These are phyloP conservation scores for Simalia tracyae DNA, from an alignment of 2,797 vertebrate species.

Conservation along the genomic window DNA sequence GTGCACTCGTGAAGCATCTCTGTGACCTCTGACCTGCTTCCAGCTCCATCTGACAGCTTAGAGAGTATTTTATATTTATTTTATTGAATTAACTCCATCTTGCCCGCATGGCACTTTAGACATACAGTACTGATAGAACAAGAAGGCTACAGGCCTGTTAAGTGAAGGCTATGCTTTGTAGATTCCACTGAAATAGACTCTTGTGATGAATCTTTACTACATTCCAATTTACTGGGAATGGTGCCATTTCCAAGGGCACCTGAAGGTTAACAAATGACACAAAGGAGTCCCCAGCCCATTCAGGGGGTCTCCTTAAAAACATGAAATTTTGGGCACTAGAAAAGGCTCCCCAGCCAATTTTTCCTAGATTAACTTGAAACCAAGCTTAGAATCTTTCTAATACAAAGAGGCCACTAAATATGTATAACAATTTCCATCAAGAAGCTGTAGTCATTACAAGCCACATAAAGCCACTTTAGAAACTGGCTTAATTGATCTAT, in stretches of 20 bases:
- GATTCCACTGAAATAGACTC: constrained; percentile 48
- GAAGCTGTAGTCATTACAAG: constrained; percentile 66
- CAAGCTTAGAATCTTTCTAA: constrained; percentile 44
- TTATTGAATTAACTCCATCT: constrained; percentile 84
- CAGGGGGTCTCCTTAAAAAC: constrained; percentile 57
- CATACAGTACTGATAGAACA: constrained; percentile 32
- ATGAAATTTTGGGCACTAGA: constrained; percentile 16
- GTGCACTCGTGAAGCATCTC: constrained; percentile 80
- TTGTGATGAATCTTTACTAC: constrained; percentile 67
- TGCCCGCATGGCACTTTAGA: constrained; percentile 66
- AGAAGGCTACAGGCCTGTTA: constrained; percentile 47
- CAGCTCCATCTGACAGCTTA: constrained; percentile 79
- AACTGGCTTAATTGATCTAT: constrained; percentile 53
- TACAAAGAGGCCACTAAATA: constrained; percentile 54
- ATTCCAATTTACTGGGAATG: constrained; percentile 45
- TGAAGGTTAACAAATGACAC: constrained; percentile 55
- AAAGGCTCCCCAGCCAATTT: background rate
- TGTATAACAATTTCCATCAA: constrained; percentile 61
- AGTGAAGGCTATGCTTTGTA: constrained; percentile 46
- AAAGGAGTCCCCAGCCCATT: constrained; percentile 43
- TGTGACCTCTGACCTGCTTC: constrained; percentile 80
- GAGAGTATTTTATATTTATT: constrained; percentile 86
- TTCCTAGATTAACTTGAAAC: background rate
- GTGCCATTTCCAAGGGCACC: constrained; percentile 55
- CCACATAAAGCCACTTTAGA: constrained; percentile 46